These are phyloP conservation scores for Chlorocebus sabaeus DNA, from an alignment of 2,113 vertebrate genomes.

Conservation along the genomic window DNA sequence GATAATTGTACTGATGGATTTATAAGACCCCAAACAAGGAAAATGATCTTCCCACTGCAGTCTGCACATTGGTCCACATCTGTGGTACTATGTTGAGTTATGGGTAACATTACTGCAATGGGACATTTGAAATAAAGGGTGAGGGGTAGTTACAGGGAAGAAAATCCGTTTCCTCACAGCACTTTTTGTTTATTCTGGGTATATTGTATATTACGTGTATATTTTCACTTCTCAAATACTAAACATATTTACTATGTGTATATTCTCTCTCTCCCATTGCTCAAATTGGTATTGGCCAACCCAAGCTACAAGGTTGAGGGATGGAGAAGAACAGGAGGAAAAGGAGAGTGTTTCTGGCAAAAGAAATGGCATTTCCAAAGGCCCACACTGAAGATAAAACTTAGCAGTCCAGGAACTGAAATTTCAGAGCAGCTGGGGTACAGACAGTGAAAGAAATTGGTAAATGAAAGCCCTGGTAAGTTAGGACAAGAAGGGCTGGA, in stretches of 20 bases:
- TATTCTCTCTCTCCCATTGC: neutral
- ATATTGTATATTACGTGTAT: neutral
- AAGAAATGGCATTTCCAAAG: neutral
- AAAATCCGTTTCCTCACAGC: neutral
- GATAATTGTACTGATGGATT: neutral
- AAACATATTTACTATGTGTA: neutral
- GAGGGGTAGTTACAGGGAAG: neutral
- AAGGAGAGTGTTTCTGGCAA: neutral
- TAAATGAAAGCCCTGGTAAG: neutral
- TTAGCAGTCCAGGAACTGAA: neutral
- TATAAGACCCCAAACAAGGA: neutral
- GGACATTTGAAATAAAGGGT: neutral
- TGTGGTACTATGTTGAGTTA: fast-evolving
- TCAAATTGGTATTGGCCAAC: neutral
- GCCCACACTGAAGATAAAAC: neutral
- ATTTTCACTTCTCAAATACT: neutral
- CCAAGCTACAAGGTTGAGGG: too few species aligned
- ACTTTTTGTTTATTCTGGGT: neutral
- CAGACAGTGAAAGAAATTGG: neutral
- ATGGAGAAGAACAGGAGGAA: neutral
- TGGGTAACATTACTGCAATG: neutral
- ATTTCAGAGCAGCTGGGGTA: neutral
- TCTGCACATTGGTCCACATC: neutral
- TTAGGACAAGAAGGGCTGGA: neutral
- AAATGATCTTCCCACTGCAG: neutral